Percentiles rank a stretch among this genome's conserved stretches.
These are phyloP conservation scores for Patiria pectinifera DNA, from an alignment of 53 echinoderm and acorn worm genomes.

Conservation along the genomic window DNA sequence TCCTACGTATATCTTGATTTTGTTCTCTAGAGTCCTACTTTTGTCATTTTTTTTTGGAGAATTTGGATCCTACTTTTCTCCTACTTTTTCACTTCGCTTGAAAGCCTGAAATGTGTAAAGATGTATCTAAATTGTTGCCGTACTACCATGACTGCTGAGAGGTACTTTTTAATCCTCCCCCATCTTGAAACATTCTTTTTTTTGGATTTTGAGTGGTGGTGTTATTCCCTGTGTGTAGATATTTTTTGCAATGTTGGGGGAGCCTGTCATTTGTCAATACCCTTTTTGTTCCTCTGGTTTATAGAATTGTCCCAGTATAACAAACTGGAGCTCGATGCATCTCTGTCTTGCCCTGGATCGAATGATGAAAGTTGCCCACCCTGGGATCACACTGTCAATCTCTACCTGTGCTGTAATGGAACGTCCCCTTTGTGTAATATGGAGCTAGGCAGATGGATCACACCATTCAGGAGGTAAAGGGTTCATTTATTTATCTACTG, in stretches of 20 bases:
- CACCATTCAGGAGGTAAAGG: conserved; percentile 92
- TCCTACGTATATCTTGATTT: too few relatives aligned
- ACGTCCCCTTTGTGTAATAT: conserved; percentile 81
- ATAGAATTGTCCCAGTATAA: conserved; percentile 53
- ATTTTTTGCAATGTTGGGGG: neutral
- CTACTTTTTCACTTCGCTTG: too few relatives aligned
- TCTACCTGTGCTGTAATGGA: conserved; percentile 85
- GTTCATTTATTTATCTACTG: neutral
- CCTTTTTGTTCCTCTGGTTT: neutral
- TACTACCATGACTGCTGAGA: too few relatives aligned
- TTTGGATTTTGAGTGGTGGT: too few relatives aligned
- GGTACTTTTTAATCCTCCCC: too few relatives aligned
- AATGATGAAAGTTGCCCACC: conserved; percentile 85
- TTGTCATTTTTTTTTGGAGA: too few relatives aligned
- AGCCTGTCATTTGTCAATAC: too few relatives aligned
- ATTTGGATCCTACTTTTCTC: too few relatives aligned
- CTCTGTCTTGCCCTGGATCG: conserved; percentile 88
- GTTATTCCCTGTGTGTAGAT: neutral
- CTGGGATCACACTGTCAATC: conserved; percentile 90
- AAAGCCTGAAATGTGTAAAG: too few relatives aligned
- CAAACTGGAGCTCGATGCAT: conserved; percentile 83
- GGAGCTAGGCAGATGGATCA: conserved; percentile 96
- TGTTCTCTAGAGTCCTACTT: too few relatives aligned
- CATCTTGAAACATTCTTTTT: too few relatives aligned
- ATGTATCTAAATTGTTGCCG: too few relatives aligned